phyloP scores from a whole-genome alignment of 2,797 vertebrate genomes.

The Alfaro cultratus region DNA sequence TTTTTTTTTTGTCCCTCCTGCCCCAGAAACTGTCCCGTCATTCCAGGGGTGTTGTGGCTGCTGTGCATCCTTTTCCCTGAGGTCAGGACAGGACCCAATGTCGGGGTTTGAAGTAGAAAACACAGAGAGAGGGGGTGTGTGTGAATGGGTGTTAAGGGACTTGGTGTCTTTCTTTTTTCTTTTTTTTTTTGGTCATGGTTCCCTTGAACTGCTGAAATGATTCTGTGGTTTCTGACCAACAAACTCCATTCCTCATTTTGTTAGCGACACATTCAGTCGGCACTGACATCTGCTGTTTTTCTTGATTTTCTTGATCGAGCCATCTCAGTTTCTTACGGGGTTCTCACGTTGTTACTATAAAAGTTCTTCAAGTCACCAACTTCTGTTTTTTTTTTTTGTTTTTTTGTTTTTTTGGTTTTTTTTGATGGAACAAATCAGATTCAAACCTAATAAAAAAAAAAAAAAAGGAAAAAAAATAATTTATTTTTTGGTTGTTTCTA shows the following conservation, averaged over 20 bases:
- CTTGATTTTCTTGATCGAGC: constrained; percentile 7
- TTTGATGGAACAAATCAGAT: constrained; percentile 1
- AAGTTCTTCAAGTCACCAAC: constrained; percentile 4
- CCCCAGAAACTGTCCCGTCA: constrained; percentile 61
- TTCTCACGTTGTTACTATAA: constrained; percentile 13
- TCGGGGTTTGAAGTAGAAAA: constrained; percentile 52
- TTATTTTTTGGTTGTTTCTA: constrained; percentile 50
- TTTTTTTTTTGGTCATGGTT: constrained; percentile 54
- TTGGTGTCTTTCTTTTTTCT: constrained; percentile 54
- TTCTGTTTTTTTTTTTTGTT: not conserved
- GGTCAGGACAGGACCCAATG: constrained; percentile 55
- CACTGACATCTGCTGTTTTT: constrained; percentile 34
- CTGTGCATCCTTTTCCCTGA: constrained; percentile 80
- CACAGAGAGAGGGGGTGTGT: constrained; percentile 12
- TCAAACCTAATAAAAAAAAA: not conserved
- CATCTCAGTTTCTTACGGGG: constrained; percentile 24
- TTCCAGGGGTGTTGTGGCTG: constrained; percentile 76
- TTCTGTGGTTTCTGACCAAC: constrained; percentile 27
- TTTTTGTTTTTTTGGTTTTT: too few species aligned
- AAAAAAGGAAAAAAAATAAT: constrained; percentile 22
- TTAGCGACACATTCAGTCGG: constrained; percentile 27
- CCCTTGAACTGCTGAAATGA: constrained; percentile 49
- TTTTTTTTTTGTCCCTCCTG: not conserved
- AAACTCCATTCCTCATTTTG: constrained; percentile 49
- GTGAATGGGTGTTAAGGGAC: constrained; percentile 41